These are phyloP conservation scores for Lepisosteus osseus DNA, from an alignment of 2,113 vertebrate genomes.

Conservation along the genomic window DNA sequence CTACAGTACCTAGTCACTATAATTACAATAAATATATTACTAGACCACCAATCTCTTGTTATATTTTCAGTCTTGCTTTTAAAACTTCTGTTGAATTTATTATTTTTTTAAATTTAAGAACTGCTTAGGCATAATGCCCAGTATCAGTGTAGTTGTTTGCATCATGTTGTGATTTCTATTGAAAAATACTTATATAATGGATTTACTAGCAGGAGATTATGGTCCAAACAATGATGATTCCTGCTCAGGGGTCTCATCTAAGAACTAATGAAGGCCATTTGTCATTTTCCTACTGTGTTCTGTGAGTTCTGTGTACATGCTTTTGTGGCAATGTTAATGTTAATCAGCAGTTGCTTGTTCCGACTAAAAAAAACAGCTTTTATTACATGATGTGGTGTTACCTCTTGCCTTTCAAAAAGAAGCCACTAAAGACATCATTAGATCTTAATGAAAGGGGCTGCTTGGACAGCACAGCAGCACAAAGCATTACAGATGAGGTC, in stretches of 20 bases:
- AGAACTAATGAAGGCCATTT: slow-evolving; percentile 6
- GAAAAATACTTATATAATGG: neutral
- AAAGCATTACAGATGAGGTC: too few relatives aligned
- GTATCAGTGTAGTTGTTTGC: neutral
- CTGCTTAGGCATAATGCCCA: neutral
- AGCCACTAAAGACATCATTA: neutral
- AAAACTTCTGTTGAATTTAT: neutral
- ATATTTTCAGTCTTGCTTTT: neutral
- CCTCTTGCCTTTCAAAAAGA: neutral
- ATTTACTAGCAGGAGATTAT: neutral
- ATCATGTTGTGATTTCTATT: neutral
- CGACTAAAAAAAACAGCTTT: neutral
- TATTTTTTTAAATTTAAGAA: neutral
- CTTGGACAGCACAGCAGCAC: neutral
- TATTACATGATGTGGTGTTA: slow-evolving; percentile 3
- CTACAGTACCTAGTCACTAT: too few relatives aligned
- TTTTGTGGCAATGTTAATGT: neutral
- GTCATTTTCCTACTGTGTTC: neutral
- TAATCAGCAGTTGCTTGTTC: slow-evolving; percentile 4
- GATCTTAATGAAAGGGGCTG: neutral
- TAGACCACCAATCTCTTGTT: neutral
- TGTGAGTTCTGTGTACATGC: neutral
- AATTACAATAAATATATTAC: too few relatives aligned
- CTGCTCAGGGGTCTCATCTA: slow-evolving; percentile 2
- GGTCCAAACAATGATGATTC: slow-evolving; percentile 4